Percentiles rank a stretch among this genome's conserved stretches.
These are phyloP conservation scores for Scomber scombrus DNA, from an alignment of 2,113 vertebrate genomes.

Conservation along the genomic window DNA sequence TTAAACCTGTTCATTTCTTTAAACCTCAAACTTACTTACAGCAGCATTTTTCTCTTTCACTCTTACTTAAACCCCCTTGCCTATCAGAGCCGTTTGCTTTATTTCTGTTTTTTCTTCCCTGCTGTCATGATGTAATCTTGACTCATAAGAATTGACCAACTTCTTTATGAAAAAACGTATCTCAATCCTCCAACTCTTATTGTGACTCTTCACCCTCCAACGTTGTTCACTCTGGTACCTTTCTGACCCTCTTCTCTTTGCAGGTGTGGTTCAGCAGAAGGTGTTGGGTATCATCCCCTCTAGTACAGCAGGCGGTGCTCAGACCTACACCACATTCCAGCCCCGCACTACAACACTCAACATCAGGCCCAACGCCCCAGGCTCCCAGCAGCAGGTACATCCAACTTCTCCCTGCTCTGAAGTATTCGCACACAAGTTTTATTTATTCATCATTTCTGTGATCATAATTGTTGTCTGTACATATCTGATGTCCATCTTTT, in stretches of 20 bases:
- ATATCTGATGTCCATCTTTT: background rate
- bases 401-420: background rate
- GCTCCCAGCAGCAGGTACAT: conserved; percentile 87
- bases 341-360: conserved; percentile 93
- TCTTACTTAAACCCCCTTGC: background rate
- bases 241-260: conserved; percentile 14
- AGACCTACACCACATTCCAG: conserved; percentile 96
- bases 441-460: background rate
- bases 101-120: background rate
- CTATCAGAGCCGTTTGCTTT: background rate
- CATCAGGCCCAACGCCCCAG: conserved; percentile 90
- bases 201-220: background rate
- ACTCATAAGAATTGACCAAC: background rate
- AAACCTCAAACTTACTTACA: background rate
- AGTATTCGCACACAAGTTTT: background rate
- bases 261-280: conserved; percentile 92
- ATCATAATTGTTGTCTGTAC: no score
- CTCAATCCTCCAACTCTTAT: background rate
- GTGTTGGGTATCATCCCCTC: conserved; percentile 97
- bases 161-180: background rate
- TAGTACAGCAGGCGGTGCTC: conserved; percentile 88
- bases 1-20: background rate
- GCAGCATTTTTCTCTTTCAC: background rate
- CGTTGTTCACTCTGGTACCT: background rate
- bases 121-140: background rate